These are phyloP conservation scores for Apoderus coryli DNA, from an alignment of 2,888 invertebrate genomes.

Conservation along the genomic window DNA sequence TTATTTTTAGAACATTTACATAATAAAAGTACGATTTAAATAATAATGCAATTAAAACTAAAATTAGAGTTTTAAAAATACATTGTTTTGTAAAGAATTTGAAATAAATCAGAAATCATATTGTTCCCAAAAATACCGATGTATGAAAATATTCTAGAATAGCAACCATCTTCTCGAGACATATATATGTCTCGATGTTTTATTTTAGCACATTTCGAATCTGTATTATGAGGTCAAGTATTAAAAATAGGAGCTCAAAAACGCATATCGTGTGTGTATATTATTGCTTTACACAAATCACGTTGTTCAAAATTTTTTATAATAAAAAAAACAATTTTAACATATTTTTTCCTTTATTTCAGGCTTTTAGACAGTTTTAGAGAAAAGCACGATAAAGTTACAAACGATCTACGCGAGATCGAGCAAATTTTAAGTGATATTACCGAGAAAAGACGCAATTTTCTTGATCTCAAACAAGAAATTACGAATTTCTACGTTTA, in stretches of 20 bases:
- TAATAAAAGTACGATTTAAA: no score
- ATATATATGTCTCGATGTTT: slow-evolving; percentile 11
- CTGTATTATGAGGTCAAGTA: slow-evolving; percentile 19
- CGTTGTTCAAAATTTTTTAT: no score
- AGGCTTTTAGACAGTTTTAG: slow-evolving; percentile 71
- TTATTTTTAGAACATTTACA: no score
- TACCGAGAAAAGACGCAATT: slow-evolving; percentile 49
- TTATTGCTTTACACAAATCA: no score
- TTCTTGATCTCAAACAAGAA: slow-evolving; percentile 51
- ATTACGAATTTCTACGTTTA: slow-evolving; percentile 62
- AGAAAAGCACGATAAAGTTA: slow-evolving; percentile 60
- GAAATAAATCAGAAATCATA: no score
- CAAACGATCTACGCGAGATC: slow-evolving; percentile 62
- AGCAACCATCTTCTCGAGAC: background rate
- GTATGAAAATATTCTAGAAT: background rate
- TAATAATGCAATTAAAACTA: no score
- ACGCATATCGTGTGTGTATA: no score
- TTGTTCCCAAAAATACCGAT: slow-evolving; percentile 4
- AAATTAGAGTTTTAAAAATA: background rate
- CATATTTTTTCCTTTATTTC: no score
- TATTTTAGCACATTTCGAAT: slow-evolving; percentile 22
- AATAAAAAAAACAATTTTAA: no score
- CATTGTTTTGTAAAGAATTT: no score
- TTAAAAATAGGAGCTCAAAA: slow-evolving; percentile 25
- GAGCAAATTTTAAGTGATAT: slow-evolving; percentile 56